phyloP scores from a whole-genome alignment of 1,140 invertebrate genomes.

The Zophobas atratus region DNA sequence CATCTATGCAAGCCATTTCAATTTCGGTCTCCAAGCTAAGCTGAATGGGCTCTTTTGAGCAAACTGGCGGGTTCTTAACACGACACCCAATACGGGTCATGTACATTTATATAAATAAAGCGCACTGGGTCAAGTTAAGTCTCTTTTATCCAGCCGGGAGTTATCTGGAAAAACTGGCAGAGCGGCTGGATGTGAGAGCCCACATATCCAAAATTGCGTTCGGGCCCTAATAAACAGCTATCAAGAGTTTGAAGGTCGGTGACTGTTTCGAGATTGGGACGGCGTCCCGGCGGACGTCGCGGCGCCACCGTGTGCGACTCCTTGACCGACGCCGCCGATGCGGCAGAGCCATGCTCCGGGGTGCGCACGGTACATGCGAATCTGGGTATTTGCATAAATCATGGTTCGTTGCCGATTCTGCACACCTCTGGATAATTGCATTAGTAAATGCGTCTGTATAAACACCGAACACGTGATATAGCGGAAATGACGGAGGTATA shows the following conservation, averaged over 20 bases:
- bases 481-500: not conserved
- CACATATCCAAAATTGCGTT: constrained; percentile 17
- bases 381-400: constrained; percentile 24
- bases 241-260: constrained; percentile 41
- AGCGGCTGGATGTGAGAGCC: not conserved
- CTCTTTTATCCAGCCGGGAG: not conserved
- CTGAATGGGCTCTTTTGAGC: constrained; percentile 11
- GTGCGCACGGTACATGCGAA: constrained; percentile 1
- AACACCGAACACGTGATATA: constrained; percentile 19
- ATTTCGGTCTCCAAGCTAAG: constrained; percentile 9
- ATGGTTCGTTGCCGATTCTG: constrained; percentile 13
- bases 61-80: not conserved
- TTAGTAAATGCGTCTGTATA: constrained; percentile 20
- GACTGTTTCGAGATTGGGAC: constrained; percentile 39
- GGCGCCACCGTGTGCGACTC: constrained; percentile 27
- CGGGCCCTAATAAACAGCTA: constrained; percentile 21
- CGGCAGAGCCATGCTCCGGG: not conserved
- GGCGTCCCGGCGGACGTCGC: constrained; percentile 25
- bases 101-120: constrained; percentile 27
- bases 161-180: constrained; percentile 15
- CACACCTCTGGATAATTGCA: constrained; percentile 20
- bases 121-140: constrained; percentile 13
- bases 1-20: constrained; percentile 16
- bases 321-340: constrained; percentile 30
- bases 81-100: not conserved